phyloP scores from a whole-genome alignment of 2,113 vertebrate genomes.

The human (Homo sapiens) region DNA sequence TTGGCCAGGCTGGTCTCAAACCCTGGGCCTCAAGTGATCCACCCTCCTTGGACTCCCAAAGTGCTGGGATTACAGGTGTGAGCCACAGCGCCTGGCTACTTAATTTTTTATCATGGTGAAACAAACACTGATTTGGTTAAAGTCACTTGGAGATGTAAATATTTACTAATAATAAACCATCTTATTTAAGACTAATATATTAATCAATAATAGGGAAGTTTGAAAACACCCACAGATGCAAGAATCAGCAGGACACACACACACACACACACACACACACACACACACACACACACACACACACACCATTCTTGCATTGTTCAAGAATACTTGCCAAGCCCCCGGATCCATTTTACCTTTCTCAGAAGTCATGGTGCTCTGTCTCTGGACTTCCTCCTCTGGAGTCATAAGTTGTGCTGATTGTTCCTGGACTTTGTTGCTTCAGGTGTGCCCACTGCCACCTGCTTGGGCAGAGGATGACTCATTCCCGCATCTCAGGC shows the following conservation, averaged over 20 bases:
- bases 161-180: neutral
- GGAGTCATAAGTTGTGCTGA: neutral
- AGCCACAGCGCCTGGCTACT: neutral
- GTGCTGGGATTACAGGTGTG: neutral
- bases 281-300: neutral
- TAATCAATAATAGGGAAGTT: neutral
- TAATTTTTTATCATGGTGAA: neutral
- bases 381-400: neutral
- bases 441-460: neutral
- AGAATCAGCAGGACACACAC: neutral
- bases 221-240: neutral
- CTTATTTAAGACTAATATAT: neutral
- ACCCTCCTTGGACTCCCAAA: too few species aligned
- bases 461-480: conserved; percentile 12
- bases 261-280: too few species aligned
- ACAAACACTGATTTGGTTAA: conserved; percentile 1
- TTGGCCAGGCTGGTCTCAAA: too few species aligned
- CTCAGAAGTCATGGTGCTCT: conserved; percentile 52
- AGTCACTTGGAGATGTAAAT: neutral
- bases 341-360: neutral
- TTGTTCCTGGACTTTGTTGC: neutral
- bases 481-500: conserved; percentile 38
- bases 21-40: too few species aligned
- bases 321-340: neutral
- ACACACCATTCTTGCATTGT: neutral